phyloP scores from a whole-genome alignment of 2,113 vertebrate genomes.

The Gavialis gangeticus region DNA sequence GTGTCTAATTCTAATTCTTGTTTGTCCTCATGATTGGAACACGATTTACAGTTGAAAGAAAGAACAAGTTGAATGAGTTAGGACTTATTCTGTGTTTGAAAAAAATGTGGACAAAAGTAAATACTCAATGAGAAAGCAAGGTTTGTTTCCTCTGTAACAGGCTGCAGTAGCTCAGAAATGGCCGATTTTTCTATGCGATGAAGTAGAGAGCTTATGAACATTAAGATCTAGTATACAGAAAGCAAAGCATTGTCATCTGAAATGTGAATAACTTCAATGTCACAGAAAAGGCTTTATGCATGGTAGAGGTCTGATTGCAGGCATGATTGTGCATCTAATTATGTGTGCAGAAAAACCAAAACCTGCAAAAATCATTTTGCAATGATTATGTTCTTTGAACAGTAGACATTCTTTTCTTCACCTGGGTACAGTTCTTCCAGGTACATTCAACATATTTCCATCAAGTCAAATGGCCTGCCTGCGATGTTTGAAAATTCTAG shows the following conservation, averaged over 20 bases:
- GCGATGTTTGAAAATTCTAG: neutral
- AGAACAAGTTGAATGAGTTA: neutral
- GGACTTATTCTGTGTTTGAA: neutral
- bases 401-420: neutral
- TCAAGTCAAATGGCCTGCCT: neutral
- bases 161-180: neutral
- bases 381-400: neutral
- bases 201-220: rapidly evolving
- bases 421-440: neutral
- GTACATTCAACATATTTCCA: neutral
- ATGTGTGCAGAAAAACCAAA: slow-evolving; percentile 31
- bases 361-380: slow-evolving; percentile 33
- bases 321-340: slow-evolving; percentile 17
- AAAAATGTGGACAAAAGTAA: neutral
- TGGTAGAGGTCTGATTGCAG: neutral
- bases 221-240: neutral
- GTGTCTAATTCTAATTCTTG: neutral
- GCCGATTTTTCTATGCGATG: neutral
- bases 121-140: neutral
- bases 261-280: neutral
- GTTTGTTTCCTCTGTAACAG: rapidly evolving
- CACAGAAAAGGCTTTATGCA: slow-evolving; percentile 34
- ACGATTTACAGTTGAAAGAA: neutral
- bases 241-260: neutral
- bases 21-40: rapidly evolving